Percentiles rank a stretch among this genome's conserved stretches.
Conservation (phyloP, 2,113 vertebrate genomes). For the Salminus brasiliensis region DNA sequence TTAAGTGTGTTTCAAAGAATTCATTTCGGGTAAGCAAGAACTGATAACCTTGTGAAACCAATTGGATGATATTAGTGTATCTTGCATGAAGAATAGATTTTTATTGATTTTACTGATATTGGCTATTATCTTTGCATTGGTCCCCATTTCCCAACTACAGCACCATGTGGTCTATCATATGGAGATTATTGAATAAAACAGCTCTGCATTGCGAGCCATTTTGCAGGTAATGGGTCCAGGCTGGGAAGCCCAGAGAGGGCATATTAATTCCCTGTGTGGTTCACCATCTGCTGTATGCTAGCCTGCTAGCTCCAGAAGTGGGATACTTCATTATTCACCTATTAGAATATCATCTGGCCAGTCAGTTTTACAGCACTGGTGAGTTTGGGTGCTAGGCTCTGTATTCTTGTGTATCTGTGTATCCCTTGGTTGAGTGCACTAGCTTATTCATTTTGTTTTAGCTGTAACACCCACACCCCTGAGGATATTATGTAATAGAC, state of each 20-base stretch:
- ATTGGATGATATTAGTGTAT: background rate
- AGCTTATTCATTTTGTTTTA: background rate
- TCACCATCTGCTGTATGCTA: background rate
- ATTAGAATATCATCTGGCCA: conserved; percentile 38
- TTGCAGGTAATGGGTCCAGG: conserved; percentile 53
- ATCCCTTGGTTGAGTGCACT: conserved; percentile 7
- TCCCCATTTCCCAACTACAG: conserved; percentile 12
- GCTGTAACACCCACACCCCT: no score
- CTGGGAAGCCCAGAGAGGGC: background rate
- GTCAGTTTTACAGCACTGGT: conserved; percentile 6
- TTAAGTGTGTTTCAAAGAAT: background rate
- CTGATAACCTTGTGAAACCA: conserved; percentile 5
- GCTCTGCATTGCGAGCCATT: conserved; percentile 51
- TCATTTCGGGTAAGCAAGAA: background rate
- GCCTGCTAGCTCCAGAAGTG: conserved; percentile 4
- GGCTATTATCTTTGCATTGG: conserved; percentile 39
- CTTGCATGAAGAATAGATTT: background rate
- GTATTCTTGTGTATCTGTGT: background rate
- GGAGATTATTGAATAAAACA: conserved; percentile 50
- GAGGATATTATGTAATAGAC: no score
- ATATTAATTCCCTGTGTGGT: conserved; percentile 1
- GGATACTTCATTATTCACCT: conserved; percentile 11
- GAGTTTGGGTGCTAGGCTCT: background rate
- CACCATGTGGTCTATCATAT: conserved; percentile 26
- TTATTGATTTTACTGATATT: background rate